phyloP scores from a whole-genome alignment of 2,797 vertebrate genomes.

The Notoglanidium macrostoma region DNA sequence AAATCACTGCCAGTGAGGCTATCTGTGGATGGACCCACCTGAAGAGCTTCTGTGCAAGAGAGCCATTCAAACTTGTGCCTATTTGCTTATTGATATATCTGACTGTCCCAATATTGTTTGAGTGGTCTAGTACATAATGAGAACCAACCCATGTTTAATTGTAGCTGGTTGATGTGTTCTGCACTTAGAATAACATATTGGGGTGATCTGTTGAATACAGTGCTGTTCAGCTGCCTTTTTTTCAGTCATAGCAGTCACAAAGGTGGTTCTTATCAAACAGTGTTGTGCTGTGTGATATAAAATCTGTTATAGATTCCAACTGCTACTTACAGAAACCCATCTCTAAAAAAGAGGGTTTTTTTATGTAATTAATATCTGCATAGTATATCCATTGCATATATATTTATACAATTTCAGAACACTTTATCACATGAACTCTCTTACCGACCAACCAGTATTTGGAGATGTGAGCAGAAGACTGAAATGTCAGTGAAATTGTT shows the following conservation, averaged over 20 bases:
- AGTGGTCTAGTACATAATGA: background rate
- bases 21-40: background rate
- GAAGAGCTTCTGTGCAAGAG: background rate
- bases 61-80: background rate
- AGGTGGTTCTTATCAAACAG: background rate
- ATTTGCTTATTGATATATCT: background rate
- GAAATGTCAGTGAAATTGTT: background rate
- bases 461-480: background rate
- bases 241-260: background rate
- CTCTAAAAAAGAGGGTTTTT: background rate
- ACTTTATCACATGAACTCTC: background rate
- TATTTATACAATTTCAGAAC: background rate
- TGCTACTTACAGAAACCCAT: background rate
- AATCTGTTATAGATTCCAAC: background rate
- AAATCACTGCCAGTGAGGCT: background rate
- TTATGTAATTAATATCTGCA: background rate
- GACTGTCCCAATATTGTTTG: background rate
- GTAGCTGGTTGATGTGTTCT: background rate
- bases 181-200: background rate
- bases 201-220: background rate
- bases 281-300: background rate
- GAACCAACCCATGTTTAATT: background rate
- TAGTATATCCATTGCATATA: background rate
- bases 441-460: background rate
- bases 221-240: background rate